These are phyloP conservation scores for Prunella fulvescens DNA, from an alignment of 2,113 vertebrate species.

Conservation along the genomic window DNA sequence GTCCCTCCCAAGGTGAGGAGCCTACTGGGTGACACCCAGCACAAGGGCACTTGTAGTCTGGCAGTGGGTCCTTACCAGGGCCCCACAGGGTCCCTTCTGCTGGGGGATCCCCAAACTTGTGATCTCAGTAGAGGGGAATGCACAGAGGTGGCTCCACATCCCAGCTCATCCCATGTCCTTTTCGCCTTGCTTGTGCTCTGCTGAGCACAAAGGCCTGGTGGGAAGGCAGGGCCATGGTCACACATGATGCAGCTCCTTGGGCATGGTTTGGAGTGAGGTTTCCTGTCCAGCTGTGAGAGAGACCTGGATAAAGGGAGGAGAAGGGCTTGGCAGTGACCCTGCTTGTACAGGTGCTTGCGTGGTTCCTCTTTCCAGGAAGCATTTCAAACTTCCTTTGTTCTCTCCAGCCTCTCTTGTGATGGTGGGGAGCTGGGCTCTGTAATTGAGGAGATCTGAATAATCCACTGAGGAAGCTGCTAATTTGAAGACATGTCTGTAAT, in stretches of 20 bases:
- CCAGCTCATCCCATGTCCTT: not conserved
- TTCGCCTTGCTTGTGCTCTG: not conserved
- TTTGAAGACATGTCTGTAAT: constrained; percentile 44
- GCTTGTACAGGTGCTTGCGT: rapidly evolving
- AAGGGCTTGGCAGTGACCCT: not conserved
- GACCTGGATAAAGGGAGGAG: not conserved
- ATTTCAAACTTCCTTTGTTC: not conserved
- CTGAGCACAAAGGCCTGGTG: not conserved
- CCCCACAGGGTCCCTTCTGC: not conserved
- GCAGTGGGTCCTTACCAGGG: not conserved
- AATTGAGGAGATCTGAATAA: constrained; percentile 33
- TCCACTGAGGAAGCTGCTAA: constrained; percentile 47
- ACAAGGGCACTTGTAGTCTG: not conserved
- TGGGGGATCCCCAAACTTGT: not conserved
- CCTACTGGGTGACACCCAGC: not conserved
- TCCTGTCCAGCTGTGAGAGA: not conserved
- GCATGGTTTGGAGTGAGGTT: not conserved
- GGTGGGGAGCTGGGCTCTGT: not conserved
- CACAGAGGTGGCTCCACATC: not conserved
- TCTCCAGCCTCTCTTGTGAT: not conserved
- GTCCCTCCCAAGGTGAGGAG: not conserved
- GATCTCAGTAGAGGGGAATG: rapidly evolving
- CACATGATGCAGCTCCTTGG: not conserved
- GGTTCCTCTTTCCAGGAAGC: not conserved
- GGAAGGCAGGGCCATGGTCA: not conserved